Evolutionary conservation across 2,113 vertebrate species (phyloP).

Genomic region (Platysternon megacephalum): DNA sequence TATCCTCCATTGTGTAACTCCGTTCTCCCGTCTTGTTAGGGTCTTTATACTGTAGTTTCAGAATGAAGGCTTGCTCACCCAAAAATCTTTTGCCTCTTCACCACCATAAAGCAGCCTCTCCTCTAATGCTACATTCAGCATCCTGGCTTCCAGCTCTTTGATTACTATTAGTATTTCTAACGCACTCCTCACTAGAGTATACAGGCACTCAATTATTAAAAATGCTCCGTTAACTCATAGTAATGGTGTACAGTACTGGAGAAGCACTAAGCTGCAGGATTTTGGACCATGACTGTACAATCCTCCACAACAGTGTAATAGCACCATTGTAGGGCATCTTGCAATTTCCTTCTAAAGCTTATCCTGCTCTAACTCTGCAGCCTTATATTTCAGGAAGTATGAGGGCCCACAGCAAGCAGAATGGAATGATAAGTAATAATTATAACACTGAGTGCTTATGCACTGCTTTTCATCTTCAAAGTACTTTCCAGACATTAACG

Average conservation of each 20-base stretch:
- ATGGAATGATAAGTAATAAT: background rate
- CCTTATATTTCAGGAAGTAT: background rate
- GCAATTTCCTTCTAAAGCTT: background rate
- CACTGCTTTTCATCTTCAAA: background rate
- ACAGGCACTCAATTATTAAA: conserved; percentile 39
- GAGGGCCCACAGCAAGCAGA: rapidly evolving
- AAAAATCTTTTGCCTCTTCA: background rate
- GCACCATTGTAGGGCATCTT: background rate
- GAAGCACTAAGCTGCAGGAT: background rate
- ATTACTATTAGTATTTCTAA: background rate
- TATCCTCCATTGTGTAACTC: background rate
- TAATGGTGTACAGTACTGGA: background rate
- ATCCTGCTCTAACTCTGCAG: background rate
- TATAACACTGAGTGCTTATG: background rate
- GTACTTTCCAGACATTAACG: background rate
- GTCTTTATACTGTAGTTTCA: background rate
- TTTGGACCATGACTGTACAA: background rate
- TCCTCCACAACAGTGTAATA: background rate
- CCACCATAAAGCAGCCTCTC: background rate
- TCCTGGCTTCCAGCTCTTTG: background rate
- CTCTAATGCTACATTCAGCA: background rate
- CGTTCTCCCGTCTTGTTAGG: background rate
- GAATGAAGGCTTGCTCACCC: background rate
- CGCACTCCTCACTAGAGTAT: background rate
- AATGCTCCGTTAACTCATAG: background rate